Base-by-base conservation (phyloP, 2,888 invertebrate genomes). In the Cosmopolites sordidus region DNA sequence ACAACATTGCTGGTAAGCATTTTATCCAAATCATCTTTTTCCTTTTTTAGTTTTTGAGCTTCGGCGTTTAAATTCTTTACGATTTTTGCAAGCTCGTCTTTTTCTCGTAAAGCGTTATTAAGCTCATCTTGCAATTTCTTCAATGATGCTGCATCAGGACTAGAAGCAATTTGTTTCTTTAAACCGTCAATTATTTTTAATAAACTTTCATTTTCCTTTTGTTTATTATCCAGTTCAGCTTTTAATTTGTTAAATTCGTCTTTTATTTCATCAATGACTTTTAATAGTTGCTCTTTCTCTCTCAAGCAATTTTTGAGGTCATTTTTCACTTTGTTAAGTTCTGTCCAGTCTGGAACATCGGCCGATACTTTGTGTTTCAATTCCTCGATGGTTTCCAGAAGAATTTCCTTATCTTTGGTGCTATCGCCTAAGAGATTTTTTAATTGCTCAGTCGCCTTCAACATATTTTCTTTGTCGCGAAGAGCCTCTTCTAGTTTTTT, bases 1-100 rank as follows among this genome's bases (percentile, higher is more conserved):
- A 57, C 52, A n/a, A 63, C 58, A 43, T 60, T 61, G 22, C 58
- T 59, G 16, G 58, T 54, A 29, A 66, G 30, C 52, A 64, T 53
- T 41, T 63, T 61, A 33, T 64, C 62, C 33, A 66, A 49, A 22
- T 61, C 63, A 12, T 59, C 62, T 16, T 64, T 67, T 60, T 66
- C 66, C 14, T 56, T 53, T 39, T 48, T 51, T 17, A 60, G 37
- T 42, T 58, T 52, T 6, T 51, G 17, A 9, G 39, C 41, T 47
- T 58, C 53, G 11, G 15, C 2, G 48, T 56, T 29, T 38, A 57
- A 30, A n/a, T 43, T 51, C 8, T 22, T 9, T 37, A 47, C 43
- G 14, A 9, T 17, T 12, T 49, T 45, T 30, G 38, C n/a, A 16
- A 48, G n/a, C 14, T 18, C 40, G 8, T 58, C 50, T 11, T 33